Evolutionary conservation across 2,797 vertebrate genomes (phyloP), one percentile per base, ranked within the genome.

Genomic region (Xiphorhynchus erythropygius): DNA sequence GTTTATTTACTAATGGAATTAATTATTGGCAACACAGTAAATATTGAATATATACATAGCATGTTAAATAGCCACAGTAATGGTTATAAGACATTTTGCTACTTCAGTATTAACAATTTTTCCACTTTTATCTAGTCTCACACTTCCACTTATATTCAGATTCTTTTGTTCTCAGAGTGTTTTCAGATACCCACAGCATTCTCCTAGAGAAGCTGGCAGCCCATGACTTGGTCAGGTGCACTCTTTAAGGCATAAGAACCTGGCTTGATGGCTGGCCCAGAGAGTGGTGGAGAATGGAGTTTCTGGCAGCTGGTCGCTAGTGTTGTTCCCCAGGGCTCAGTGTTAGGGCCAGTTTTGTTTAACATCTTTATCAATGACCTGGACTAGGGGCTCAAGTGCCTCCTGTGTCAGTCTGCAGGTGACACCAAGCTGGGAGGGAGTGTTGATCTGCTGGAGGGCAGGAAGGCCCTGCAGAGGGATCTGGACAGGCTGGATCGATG

Each of bases 401-500:
- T 33, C 9, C 42, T 35, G 41, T 25, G 25, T 30, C 9, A 18
- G 18, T n/a, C 37, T 37, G 37, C 23, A 37, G 44, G 11, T 21
- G 28, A 17, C n/a, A 73, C 16, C 44, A 11, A 44, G 5, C 1
- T 73, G 67, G 9, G 15, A 7, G 9, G 50, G 50, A 44, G 9
- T n/a, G 23, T 24, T 50, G 52, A 24, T 50, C 44, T 65, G 8
- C 59, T 57, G 27, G 8, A 50, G 37, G 27, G 9, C 8, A 28
- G 37, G 18, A 71, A 50, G 15, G 52, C 52, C 57, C 44, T 65
- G 37, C n/a, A 79, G 37, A 17, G 52, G 23, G 15, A 50, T 73
- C 37, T 24, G 59, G 16, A 47, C 17, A 39, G 73, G 13, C 63
- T 77, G 24, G 9, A 64, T 37, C 0, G 0, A 35, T 37, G 22